Percentiles rank a stretch among this genome's conserved stretches.
These are phyloP conservation scores for Lepidurus couesii DNA, from an alignment of 1,140 invertebrate species.

Conservation along the genomic window DNA sequence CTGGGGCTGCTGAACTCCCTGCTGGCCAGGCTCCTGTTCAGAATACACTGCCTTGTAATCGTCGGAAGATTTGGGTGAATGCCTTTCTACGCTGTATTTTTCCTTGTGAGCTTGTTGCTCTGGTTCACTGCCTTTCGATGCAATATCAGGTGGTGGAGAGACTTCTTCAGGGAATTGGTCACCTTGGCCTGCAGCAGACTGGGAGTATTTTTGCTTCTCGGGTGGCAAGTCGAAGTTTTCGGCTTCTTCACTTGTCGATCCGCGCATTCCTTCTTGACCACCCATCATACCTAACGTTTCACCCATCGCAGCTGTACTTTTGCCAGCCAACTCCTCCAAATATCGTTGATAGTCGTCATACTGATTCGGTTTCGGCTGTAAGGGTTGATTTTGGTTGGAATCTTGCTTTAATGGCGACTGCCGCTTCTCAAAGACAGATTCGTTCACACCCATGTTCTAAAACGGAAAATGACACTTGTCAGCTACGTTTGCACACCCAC, in stretches of 20 bases:
- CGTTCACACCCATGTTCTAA: conserved; percentile 25
- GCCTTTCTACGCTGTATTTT: neutral
- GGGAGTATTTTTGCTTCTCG: neutral
- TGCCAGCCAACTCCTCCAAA: conserved; percentile 27
- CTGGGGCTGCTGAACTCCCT: neutral
- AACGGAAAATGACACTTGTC: neutral
- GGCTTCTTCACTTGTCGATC: neutral
- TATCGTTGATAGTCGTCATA: conserved; percentile 16
- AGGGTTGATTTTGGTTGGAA: neutral
- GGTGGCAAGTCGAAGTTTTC: neutral
- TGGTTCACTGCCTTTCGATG: neutral
- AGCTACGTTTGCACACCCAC: no score
- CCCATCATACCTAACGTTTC: conserved; percentile 28
- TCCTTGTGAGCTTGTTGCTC: neutral
- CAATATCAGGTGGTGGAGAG: neutral
- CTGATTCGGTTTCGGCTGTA: conserved; percentile 15
- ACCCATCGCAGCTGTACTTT: conserved; percentile 13
- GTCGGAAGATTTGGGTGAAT: neutral
- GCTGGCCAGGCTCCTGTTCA: neutral
- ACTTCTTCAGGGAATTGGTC: neutral
- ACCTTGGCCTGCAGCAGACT: neutral
- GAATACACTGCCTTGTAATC: neutral
- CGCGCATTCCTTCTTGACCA: neutral
- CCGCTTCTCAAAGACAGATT: neutral
- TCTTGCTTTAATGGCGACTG: neutral